Evolutionary conservation across 2,113 vertebrate species (phyloP).

Genomic region (Trochalopteron elliotii): DNA sequence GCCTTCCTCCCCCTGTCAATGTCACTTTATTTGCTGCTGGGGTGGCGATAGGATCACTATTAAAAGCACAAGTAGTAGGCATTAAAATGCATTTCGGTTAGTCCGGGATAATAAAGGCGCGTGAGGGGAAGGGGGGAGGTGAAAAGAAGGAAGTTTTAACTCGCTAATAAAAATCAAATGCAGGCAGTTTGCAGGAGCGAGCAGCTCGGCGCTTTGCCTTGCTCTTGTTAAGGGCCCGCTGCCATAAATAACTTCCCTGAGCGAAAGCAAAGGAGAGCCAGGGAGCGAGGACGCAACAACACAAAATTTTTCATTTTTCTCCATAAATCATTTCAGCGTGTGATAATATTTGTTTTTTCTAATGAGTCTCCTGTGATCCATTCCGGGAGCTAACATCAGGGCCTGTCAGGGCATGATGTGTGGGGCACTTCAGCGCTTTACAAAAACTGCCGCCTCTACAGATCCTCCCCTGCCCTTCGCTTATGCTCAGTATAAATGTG

Average conservation of each 20-base stretch:
- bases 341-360: constrained; percentile 94
- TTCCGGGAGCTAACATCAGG: constrained; percentile 85
- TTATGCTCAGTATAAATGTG: constrained; percentile 74
- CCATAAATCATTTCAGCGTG: constrained; percentile 90
- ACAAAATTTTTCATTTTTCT: constrained; percentile 87
- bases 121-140: constrained; percentile 54
- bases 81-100: constrained; percentile 79
- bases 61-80: constrained; percentile 71
- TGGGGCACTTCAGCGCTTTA: constrained; percentile 81
- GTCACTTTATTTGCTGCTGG: constrained; percentile 50
- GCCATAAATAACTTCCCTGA: constrained; percentile 85
- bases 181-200: constrained; percentile 83
- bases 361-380: constrained; percentile 90
- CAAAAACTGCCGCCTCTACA: constrained; percentile 81
- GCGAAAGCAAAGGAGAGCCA: constrained; percentile 73
- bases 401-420: constrained; percentile 84
- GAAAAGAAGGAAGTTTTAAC: constrained; percentile 85
- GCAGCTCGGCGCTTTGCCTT: constrained; percentile 75
- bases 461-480: constrained; percentile 58
- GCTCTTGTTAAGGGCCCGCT: constrained; percentile 81
- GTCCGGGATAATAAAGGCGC: constrained; percentile 76
- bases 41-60: constrained; percentile 51
- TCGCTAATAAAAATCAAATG: constrained; percentile 86
- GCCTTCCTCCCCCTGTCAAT: constrained; percentile 22
- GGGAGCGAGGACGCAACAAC: constrained; percentile 79